phyloP scores from a whole-genome alignment of 2,113 vertebrate species.

The Odobenus rosmarus region DNA sequence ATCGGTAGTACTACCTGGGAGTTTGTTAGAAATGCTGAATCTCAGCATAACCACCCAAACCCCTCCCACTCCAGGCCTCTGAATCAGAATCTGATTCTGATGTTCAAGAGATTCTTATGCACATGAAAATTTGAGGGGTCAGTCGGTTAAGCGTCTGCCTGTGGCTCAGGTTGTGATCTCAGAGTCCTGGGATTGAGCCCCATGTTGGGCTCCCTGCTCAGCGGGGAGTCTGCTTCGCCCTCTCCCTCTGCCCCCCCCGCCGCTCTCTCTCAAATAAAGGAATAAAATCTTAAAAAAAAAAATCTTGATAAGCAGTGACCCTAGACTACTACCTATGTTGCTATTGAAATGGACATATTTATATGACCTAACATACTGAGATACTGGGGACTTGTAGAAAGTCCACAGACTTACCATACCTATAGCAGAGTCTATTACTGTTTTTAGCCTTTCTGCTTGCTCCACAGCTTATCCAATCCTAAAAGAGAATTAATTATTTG shows the following conservation, averaged over 20 bases:
- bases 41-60: neutral
- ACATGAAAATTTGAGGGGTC: neutral
- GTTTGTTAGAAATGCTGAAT: neutral
- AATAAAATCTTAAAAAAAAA: neutral
- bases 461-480: neutral
- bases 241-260: neutral
- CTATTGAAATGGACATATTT: neutral
- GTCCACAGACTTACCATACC: neutral
- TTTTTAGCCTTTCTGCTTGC: neutral
- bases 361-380: neutral
- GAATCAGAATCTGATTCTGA: constrained; percentile 14
- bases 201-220: neutral
- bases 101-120: neutral
- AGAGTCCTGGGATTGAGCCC: neutral
- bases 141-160: neutral
- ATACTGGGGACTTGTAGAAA: neutral
- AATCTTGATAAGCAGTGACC: neutral
- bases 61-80: neutral
- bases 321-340: neutral
- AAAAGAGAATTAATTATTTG: neutral
- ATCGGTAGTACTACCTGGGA: neutral
- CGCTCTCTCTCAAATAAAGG: neutral
- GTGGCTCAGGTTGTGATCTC: neutral
- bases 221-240: neutral
- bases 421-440: neutral